Evolutionary conservation across 2,797 vertebrate genomes (phyloP).

Genomic region (Muscicapa comitata): DNA sequence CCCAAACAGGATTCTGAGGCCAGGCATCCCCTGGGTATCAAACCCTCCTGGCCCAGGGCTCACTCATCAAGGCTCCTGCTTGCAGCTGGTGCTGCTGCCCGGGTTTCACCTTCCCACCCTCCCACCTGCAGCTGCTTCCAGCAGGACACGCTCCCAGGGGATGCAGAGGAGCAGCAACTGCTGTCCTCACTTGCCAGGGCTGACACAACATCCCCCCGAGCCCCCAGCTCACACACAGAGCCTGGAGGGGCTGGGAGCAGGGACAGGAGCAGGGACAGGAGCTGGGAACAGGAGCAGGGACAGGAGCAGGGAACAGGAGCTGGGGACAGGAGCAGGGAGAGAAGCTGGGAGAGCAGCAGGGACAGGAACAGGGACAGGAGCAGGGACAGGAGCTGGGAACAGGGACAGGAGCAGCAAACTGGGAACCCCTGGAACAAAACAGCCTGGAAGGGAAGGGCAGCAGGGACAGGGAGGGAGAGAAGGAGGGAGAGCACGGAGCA

Average conservation of each 20-base stretch:
- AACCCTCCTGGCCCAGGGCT: not conserved
- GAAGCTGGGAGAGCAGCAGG: no score
- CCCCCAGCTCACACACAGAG: accelerated
- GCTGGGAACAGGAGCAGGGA: not conserved
- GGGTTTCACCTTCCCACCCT: not conserved
- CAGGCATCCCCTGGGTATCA: accelerated
- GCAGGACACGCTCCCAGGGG: not conserved
- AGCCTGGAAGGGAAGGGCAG: not conserved
- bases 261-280: not conserved
- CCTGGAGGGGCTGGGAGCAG: not conserved
- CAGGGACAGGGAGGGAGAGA: not conserved
- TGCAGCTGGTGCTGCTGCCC: not conserved
- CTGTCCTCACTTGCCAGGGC: no score
- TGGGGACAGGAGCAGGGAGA: no score
- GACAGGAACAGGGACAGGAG: no score
- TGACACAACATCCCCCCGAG: not conserved
- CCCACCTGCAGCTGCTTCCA: not conserved
- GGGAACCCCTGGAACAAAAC: not conserved
- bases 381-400: no score
- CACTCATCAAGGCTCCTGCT: not conserved
- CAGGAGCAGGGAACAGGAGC: not conserved
- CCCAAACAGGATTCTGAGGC: not conserved
- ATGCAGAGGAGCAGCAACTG: not conserved
- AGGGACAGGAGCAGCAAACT: not conserved
- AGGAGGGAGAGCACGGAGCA: not conserved